Evolutionary conservation across 2,888 invertebrate genomes (phyloP).

Genomic region (Panorpa germanica): DNA sequence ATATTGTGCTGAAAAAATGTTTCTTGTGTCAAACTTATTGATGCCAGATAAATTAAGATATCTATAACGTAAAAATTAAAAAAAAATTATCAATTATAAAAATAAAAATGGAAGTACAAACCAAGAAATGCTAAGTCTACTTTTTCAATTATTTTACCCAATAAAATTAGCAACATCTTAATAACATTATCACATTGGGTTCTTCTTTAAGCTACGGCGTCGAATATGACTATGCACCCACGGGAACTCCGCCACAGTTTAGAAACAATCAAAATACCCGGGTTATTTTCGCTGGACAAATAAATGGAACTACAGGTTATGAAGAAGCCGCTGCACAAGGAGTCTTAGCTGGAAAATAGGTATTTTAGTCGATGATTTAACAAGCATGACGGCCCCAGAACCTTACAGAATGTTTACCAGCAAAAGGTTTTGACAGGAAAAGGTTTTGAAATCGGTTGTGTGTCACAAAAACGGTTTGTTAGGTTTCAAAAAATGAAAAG

Average conservation of each 20-base stretch:
- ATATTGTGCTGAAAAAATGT: no score
- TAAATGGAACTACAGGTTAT: slow-evolving; percentile 83
- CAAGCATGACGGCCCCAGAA: slow-evolving; percentile 61
- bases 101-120: no score
- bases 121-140: no score
- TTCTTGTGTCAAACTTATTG: no score
- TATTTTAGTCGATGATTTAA: slow-evolving; percentile 74
- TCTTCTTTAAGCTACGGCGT: slow-evolving; percentile 81
- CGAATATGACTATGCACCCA: slow-evolving; percentile 78
- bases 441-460: slow-evolving; percentile 43
- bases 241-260: slow-evolving; percentile 51
- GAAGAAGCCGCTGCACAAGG: slow-evolving; percentile 89
- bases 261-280: slow-evolving; percentile 50
- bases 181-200: no score
- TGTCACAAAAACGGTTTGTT: slow-evolving; percentile 36
- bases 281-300: slow-evolving; percentile 77
- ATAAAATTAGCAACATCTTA: no score
- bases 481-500: slow-evolving; percentile 27
- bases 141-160: no score
- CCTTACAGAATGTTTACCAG: slow-evolving; percentile 89
- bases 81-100: no score
- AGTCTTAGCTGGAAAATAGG: slow-evolving; percentile 72
- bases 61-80: no score
- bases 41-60: no score
- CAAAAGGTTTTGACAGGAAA: no score